Evolutionary conservation across 2,888 invertebrate genomes (phyloP).

Genomic region (Agonopterix subpropinquella): DNA sequence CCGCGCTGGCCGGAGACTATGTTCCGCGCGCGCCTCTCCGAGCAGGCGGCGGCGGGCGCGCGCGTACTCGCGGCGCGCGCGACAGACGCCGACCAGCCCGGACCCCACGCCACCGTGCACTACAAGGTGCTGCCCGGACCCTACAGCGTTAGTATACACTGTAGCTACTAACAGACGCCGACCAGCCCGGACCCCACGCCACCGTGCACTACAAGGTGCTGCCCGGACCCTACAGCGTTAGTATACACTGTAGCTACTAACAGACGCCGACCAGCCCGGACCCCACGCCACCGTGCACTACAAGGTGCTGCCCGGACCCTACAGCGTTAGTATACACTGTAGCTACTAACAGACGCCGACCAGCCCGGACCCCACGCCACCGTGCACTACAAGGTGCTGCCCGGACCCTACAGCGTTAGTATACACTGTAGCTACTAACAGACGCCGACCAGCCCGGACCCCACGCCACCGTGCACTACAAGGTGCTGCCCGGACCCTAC

Average conservation of each 20-base stretch:
- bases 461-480: slow-evolving; percentile 90
- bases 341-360: slow-evolving; percentile 88
- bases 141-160: slow-evolving; percentile 80
- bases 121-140: slow-evolving; percentile 89
- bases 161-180: slow-evolving; percentile 87
- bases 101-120: slow-evolving; percentile 90
- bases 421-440: too few relatives aligned
- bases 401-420: slow-evolving; percentile 83
- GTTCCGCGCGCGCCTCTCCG: slow-evolving; percentile 87
- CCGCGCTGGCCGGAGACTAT: slow-evolving; percentile 89
- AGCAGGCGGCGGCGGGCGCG: slow-evolving; percentile 83
- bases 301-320: slow-evolving; percentile 85
- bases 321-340: slow-evolving; percentile 82
- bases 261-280: slow-evolving; percentile 91
- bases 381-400: slow-evolving; percentile 87
- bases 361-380: slow-evolving; percentile 93
- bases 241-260: too few relatives aligned
- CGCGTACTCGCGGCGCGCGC: slow-evolving; percentile 87
- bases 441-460: slow-evolving; percentile 93
- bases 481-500: slow-evolving; percentile 85
- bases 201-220: slow-evolving; percentile 89
- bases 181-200: slow-evolving; percentile 92
- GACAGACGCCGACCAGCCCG: slow-evolving; percentile 89
- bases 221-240: slow-evolving; percentile 84
- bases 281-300: slow-evolving; percentile 92